phyloP scores from a whole-genome alignment of 2,797 vertebrate genomes.

The Aldrovandia affinis region DNA sequence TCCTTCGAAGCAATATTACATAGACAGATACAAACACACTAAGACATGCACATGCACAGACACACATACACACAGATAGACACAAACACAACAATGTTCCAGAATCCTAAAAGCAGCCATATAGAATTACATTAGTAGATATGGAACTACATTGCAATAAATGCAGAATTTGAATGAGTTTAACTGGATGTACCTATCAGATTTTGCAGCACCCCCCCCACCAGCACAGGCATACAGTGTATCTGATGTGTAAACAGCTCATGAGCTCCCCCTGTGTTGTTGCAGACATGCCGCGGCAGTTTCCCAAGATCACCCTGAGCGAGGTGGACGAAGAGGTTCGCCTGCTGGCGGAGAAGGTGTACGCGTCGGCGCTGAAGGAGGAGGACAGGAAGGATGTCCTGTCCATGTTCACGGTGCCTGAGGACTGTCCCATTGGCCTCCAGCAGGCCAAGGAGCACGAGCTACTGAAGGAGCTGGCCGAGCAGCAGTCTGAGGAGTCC shows the following conservation, averaged over 20 bases:
- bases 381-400: constrained; percentile 85
- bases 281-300: constrained; percentile 84
- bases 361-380: constrained; percentile 88
- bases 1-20: background rate
- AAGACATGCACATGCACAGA: background rate
- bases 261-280: background rate
- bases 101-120: background rate
- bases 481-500: constrained; percentile 83
- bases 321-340: constrained; percentile 86
- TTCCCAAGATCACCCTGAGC: constrained; percentile 82
- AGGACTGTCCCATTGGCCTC: constrained; percentile 95
- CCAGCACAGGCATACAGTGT: background rate
- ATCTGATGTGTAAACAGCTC: background rate
- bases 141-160: background rate
- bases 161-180: background rate
- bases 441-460: constrained; percentile 88
- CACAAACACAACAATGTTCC: background rate
- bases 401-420: constrained; percentile 86
- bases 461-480: constrained; percentile 86
- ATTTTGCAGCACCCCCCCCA: background rate
- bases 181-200: background rate
- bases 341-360: constrained; percentile 88
- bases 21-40: background rate
- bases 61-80: background rate
- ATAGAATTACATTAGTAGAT: background rate